Conservation (phyloP, 2,797 vertebrate genomes). For the Hippoglossus hippoglossus region DNA sequence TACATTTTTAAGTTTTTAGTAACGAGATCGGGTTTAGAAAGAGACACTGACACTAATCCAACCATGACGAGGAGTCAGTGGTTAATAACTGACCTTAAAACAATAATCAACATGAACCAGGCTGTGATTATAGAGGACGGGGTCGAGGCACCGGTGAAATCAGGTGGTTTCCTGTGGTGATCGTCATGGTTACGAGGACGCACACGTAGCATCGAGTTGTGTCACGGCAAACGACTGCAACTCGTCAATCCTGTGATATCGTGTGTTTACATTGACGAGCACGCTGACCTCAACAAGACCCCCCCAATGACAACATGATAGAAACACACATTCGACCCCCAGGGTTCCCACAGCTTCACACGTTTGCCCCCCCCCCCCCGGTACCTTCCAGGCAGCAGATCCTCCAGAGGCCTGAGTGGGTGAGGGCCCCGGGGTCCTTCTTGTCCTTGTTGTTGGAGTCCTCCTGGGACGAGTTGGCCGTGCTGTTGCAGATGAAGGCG, state of each 20-base stretch:
- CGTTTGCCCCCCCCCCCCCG: not conserved
- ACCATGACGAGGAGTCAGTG: too few relatives aligned
- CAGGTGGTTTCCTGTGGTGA: too few relatives aligned
- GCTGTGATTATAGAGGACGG: too few relatives aligned
- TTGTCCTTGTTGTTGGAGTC: conserved; percentile 87
- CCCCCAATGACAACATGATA: conserved; percentile 1
- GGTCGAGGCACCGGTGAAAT: too few relatives aligned
- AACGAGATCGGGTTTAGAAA: too few relatives aligned
- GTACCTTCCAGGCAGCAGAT: conserved; percentile 95
- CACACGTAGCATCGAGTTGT: conserved; percentile 34
- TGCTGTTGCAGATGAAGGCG: conserved; percentile 94
- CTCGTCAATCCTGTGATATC: too few relatives aligned
- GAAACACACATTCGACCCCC: not conserved
- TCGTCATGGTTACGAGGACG: too few relatives aligned
- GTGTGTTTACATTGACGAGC: conserved; percentile 29
- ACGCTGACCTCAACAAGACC: conserved; percentile 2
- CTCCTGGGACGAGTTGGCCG: conserved; percentile 88
- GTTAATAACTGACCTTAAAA: too few relatives aligned
- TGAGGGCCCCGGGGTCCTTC: conserved; percentile 92
- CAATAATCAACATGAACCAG: too few relatives aligned
- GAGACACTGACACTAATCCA: too few relatives aligned
- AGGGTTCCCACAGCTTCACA: not conserved
- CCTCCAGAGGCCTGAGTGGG: conserved; percentile 94
- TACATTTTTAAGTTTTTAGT: too few relatives aligned
- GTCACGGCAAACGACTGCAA: conserved; percentile 5